Base-by-base conservation (phyloP, 2,888 invertebrate genomes). In the Epinotia bilunana region DNA sequence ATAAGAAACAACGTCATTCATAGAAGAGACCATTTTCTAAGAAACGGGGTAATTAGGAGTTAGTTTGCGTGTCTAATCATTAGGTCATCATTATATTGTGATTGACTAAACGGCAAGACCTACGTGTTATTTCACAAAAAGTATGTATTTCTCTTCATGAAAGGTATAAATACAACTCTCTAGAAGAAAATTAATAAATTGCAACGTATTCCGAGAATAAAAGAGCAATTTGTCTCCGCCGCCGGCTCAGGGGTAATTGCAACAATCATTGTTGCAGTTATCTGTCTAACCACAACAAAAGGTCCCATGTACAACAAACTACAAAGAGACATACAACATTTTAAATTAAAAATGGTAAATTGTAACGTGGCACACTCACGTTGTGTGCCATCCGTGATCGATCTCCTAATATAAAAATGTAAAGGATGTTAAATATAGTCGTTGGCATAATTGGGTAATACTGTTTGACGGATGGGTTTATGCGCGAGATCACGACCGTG, bases 131-230 rank as follows among this genome's bases (percentile, higher is more conserved):
- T 16, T 49, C 5, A 16, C 5, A 49, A 3, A 49, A 49, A 49
- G 13, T 20, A 20, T 20, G n/a, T 46, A 16, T 53, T 33, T 53
- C 18, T 60, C n/a, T 13, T 20, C 53, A 67, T 53, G n/a, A 20
- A 46, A 46, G 49, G 13, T 16, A 57, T 33, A 53, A 16, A 49
- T 65, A 62, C 62, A 70, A 78, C 78, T 80, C 78, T 81, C 80
- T 79, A 80, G 73, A 73, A 77, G 77, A 77, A 78, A 74, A 72
- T 74, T 78, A 80, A 80, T 77, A 80, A 83, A 84, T 84, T 83
- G 83, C 78, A 80, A 82, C 76, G 77, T 79, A 74, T 87, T 85
- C 86, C 78, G 67, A 85, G 86, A 86, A 87, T 77, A 78, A 79
- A 78, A 80, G 80, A 77, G 78, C 78, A 79, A 80, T 81, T 80